These are phyloP conservation scores for Agrochola lota DNA, from an alignment of 2,888 invertebrate genomes.

Conservation along the genomic window DNA sequence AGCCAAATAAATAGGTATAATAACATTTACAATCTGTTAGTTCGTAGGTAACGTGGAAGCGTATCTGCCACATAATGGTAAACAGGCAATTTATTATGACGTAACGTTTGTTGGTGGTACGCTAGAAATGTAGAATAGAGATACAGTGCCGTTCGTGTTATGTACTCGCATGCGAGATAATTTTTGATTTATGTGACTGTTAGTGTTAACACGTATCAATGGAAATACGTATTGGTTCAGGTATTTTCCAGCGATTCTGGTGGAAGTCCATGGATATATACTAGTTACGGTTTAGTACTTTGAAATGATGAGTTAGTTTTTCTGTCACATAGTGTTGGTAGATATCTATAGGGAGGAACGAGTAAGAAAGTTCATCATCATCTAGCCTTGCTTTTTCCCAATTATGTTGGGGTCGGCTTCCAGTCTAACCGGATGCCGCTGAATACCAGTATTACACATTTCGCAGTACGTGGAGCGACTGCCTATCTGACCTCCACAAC, in stretches of 20 bases:
- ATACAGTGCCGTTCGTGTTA: conserved; percentile 51
- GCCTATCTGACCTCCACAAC: no score
- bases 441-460: no score
- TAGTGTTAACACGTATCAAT: conserved; percentile 43
- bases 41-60: conserved; percentile 39
- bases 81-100: conserved; percentile 62
- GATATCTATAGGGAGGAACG: not conserved
- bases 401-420: no score
- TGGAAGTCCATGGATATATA: not conserved
- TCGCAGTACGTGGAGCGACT: no score
- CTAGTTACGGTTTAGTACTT: not conserved
- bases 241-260: conserved; percentile 9
- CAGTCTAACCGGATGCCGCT: no score
- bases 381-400: no score
- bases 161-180: conserved; percentile 52
- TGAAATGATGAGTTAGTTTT: conserved; percentile 4
- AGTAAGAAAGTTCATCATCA: not conserved
- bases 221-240: conserved; percentile 10
- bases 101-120: conserved; percentile 41
- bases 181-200: conserved; percentile 61
- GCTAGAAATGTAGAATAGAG: conserved; percentile 44
- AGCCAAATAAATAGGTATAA: conserved; percentile 49
- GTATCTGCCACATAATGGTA: conserved; percentile 54
- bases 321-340: not conserved
- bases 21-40: conserved; percentile 51